Base-by-base conservation (phyloP, 2,888 invertebrate genomes). In the Auanema freiburgensis region DNA sequence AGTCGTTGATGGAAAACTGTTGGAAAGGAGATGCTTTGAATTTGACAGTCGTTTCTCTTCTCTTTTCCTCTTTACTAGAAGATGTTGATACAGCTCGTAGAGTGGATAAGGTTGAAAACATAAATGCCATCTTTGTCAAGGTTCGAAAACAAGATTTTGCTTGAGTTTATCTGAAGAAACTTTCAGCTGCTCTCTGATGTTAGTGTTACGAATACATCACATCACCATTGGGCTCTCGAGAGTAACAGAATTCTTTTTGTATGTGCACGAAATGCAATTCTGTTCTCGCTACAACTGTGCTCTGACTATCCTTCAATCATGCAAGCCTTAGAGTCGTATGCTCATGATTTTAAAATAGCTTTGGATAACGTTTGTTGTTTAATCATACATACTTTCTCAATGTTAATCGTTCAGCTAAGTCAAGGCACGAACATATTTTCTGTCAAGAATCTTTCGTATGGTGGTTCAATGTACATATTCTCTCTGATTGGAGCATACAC, bases 381-480 rank as follows among this genome's bases (percentile, higher is more conserved):
- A 16, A 11, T 41, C 3, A 42, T 14, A 62, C 23, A 52, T 10
- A 43, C n/a, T 18, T 18, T 6, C 52, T 52, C 10, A 23, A 2
- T 12, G 6, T 16, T 52, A 2, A 18, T 52, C 6, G 21, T 52
- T 18, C 10, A 52, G 52, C 18, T 46, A 5, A 5, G 46, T 10
- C 46, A 16, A 16, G 46, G 16, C n/a, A 33, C 49, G 3, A 50
- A 50, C 10, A 67, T 63, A 3, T 71, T 74, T 52, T 57, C 66
- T 16, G 50, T 66, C 18, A 72, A 75, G 49, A 75, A 75, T 59
- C 59, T 79, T 6, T 55, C 71, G 41, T 67, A 69, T 49, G 60
- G 63, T 10, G 67, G 69, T 11, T 63, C 78, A 1, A 69, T 70
- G 67, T 71, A 72, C 59, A 75, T 79, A 65, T 80, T 79, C 51